Evolutionary conservation across 2,888 invertebrate species (phyloP).

Genomic region (Polydrusus cervinus): DNA sequence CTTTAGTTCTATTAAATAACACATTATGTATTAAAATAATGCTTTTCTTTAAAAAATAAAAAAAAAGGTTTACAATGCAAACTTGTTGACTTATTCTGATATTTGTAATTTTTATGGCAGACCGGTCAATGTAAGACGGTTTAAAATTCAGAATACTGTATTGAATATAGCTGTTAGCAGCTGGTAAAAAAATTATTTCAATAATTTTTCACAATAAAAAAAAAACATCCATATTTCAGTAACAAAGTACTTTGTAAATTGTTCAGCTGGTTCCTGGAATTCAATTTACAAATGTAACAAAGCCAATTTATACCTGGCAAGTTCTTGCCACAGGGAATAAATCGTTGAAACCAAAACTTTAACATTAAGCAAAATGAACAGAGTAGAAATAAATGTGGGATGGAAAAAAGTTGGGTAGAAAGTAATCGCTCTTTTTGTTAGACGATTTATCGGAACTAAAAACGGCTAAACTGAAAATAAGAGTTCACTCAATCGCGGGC

Average conservation of each 20-base stretch:
- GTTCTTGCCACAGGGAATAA: conserved; percentile 45
- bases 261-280: conserved; percentile 7
- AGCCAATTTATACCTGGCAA: conserved; percentile 44
- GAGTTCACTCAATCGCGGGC: neutral
- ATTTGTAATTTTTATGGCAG: too few relatives aligned
- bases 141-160: too few relatives aligned
- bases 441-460: conserved; percentile 27
- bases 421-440: conserved; percentile 36
- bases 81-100: too few relatives aligned
- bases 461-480: conserved; percentile 25
- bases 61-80: too few relatives aligned
- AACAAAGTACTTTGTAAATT: neutral
- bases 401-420: conserved; percentile 21
- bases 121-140: too few relatives aligned
- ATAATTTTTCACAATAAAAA: too few relatives aligned
- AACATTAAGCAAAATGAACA: conserved; percentile 29
- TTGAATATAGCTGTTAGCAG: too few relatives aligned
- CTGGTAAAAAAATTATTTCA: too few relatives aligned
- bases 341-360: conserved; percentile 42
- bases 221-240: neutral
- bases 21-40: too few relatives aligned
- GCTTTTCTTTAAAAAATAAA: too few relatives aligned
- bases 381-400: conserved; percentile 18
- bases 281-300: conserved; percentile 39
- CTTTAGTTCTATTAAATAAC: too few relatives aligned